Evolutionary conservation across 2,113 vertebrate species (phyloP), one percentile per base, ranked within the genome.

Genomic region (Serinus canaria): DNA sequence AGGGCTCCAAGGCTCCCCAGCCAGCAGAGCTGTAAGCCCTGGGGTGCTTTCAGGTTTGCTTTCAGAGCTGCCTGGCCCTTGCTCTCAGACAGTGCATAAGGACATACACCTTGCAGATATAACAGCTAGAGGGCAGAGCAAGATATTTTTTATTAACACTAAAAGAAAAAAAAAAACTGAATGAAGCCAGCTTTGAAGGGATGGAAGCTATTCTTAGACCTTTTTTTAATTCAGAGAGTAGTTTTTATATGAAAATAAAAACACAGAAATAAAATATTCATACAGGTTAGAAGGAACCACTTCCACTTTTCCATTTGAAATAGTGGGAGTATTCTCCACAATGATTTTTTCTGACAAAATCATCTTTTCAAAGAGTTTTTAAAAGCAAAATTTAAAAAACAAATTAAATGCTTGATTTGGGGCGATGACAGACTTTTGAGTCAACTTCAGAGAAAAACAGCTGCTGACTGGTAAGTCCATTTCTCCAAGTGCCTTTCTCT

Each of bases 321-420:
- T 12, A 23, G 11, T 9, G 5, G 10, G 2, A 1, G 0, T 8
- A 39, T 44, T 31, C 3, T 21, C 49, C 69, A 25, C 15, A 9
- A 20, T 41, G 2, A 2, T 82, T 83, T 80, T 44, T 72, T 31
- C 25, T 37, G 14, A 56, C 19, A 69, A 64, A 41, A 15, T 5
- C 5, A 73, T 58, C 1, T 43, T 47, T 62, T 90, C n/a, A 13
- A 21, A 67, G 39, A 50, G 21, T 6, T 82, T 87, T 74, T 74
- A 31, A 63, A 63, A 56, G 13, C 1, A 52, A 15, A 39, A 30
- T 77, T 77, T 7, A 2, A 52, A 87, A 75, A 64, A 14, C 15
- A 25, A 78, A 52, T 60, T 1, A 49, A 91, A 62, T 41, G 8
- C 5, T 37, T 55, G 12, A 39, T 67, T 17, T 74, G 68, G 20